These are phyloP conservation scores for Rhadina sibilatrix DNA, from an alignment of 2,113 vertebrate species.

Conservation along the genomic window DNA sequence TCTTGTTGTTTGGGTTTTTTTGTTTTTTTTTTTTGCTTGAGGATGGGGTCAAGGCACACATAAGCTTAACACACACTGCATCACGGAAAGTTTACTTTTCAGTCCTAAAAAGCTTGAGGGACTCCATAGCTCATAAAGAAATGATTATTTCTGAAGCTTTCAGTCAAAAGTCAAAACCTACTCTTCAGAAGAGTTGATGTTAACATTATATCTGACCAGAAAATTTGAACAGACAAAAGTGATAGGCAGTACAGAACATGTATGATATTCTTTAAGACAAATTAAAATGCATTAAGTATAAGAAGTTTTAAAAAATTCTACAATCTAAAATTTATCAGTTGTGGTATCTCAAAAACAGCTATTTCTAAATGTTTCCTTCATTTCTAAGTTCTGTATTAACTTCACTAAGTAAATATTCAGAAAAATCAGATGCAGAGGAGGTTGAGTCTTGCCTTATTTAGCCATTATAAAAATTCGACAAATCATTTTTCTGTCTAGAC, in stretches of 20 bases:
- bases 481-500: background rate
- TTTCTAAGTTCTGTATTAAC: slow-evolving; percentile 2
- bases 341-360: slow-evolving; percentile 24
- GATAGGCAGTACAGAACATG: slow-evolving; percentile 44
- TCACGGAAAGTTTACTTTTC: background rate
- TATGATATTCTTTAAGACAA: slow-evolving; percentile 6
- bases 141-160: slow-evolving; percentile 43
- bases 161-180: slow-evolving; percentile 41
- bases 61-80: slow-evolving; percentile 3
- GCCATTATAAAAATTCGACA: background rate
- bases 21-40: background rate
- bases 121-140: slow-evolving; percentile 28
- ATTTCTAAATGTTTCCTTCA: slow-evolving; percentile 5
- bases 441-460: background rate
- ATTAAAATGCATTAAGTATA: slow-evolving; percentile 48
- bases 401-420: background rate
- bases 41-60: background rate
- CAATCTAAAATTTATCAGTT: slow-evolving; percentile 35
- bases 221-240: slow-evolving; percentile 14
- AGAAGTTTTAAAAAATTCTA: slow-evolving; percentile 30
- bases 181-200: slow-evolving; percentile 46
- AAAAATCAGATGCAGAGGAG: background rate
- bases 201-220: slow-evolving; percentile 44
- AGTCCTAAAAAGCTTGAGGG: slow-evolving; percentile 24
- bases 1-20: background rate